Base-by-base conservation (phyloP, 2,113 vertebrate genomes). In the Siphamia tubifer region DNA sequence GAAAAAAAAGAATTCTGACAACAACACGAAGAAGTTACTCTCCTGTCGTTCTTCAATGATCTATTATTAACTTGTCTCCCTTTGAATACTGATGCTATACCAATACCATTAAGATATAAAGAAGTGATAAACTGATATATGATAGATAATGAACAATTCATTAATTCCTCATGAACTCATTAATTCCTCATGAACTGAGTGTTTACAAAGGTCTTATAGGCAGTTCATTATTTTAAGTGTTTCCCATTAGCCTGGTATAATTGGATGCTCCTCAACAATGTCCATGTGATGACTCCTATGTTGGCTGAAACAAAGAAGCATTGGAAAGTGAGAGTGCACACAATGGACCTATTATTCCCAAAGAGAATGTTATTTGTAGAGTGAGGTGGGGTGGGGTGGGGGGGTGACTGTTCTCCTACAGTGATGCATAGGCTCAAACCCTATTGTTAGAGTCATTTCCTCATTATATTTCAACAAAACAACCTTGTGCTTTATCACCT, bases 171-270 rank as follows among this genome's bases (percentile, higher is more conserved):
- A 51, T 72, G 40, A 85, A 82, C 74, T 74, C 71, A 84, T 81
- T 79, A 84, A 73, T 74, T 81, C 71, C 64, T 68, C 34, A 15
- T 74, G 61, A 79, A 79, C 68, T 73, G 62, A 69, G 5, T 77
- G 71, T 86, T 84, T 79, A 81, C 38, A 1, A 42, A 68, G 71
- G 55, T 71, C 58, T 60, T 69, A 62, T 72, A 74, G 66, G 74
- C 72, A 52, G 69, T 79, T 84, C 81, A 78, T 87, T 81, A 79
- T 81, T 84, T 77, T 79, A 84, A 83, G 67, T 77, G 71, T 73
- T 74, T 78, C 49, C 70, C 66, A 86, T 89, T 89, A 86, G 72
- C 56, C 34, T 42, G 9, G 38, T 67, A 81, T 86, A 89, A 89
- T 86, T 85, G 82, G 68, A 82, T 82, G 65, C 52, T 82, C 58